Conservation (phyloP, 2,888 invertebrate genomes). For the Caenorhabditis drosophilae region DNA sequence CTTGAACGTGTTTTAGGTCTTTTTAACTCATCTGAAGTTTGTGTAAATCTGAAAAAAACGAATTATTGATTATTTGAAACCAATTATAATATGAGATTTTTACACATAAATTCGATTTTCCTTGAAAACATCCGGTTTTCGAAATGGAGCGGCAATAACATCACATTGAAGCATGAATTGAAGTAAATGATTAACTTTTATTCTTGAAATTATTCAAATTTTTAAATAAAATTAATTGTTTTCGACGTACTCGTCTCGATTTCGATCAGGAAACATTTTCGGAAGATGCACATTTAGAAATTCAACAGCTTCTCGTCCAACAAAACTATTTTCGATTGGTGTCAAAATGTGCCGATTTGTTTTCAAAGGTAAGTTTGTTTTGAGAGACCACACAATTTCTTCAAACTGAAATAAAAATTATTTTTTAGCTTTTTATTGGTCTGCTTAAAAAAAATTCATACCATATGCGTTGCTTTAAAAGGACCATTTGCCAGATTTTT, state of each 20-base stretch:
- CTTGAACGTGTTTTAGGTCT: slow-evolving; percentile 20
- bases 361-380: slow-evolving; percentile 12
- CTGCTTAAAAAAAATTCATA: no score
- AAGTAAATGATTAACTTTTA: slow-evolving; percentile 16
- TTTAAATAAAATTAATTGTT: no score
- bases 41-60: slow-evolving; percentile 3
- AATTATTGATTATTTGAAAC: background rate
- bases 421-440: no score
- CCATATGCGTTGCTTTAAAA: no score
- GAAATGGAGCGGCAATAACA: slow-evolving; percentile 18
- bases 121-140: slow-evolving; percentile 12
- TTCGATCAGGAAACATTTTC: slow-evolving; percentile 14
- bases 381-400: slow-evolving; percentile 28
- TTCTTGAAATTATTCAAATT: slow-evolving; percentile 1
- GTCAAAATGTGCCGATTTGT: slow-evolving; percentile 10
- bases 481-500: no score
- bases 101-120: slow-evolving; percentile 20
- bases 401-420: slow-evolving; percentile 23
- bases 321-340: slow-evolving; percentile 23
- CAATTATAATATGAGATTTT: background rate
- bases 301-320: slow-evolving; percentile 25
- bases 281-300: slow-evolving; percentile 24
- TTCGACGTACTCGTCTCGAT: slow-evolving; percentile 3
- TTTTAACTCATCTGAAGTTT: slow-evolving; percentile 14
- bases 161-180: slow-evolving; percentile 26